phyloP scores from a whole-genome alignment of 1,140 invertebrate genomes.

The Eurytemora carolleeae region DNA sequence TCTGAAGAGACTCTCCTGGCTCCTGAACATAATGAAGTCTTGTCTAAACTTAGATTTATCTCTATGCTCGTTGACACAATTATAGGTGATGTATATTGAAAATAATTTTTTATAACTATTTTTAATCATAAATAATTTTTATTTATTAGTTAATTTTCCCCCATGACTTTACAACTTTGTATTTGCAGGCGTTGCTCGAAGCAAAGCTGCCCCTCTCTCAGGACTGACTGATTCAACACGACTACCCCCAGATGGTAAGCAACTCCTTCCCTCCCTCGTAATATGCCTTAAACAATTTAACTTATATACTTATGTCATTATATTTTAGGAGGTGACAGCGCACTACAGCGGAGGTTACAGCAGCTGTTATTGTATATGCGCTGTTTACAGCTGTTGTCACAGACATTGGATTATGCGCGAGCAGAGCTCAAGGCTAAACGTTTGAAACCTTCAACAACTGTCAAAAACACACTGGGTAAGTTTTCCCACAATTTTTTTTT shows the following conservation, averaged over 20 bases:
- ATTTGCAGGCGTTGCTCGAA: not conserved
- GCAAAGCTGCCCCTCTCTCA: conserved; percentile 17
- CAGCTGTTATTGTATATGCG: conserved; percentile 74
- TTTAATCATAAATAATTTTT: too few species aligned
- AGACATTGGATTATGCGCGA: conserved; percentile 69
- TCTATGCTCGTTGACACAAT: conserved; percentile 73
- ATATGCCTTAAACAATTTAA: too few species aligned
- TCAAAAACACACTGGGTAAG: conserved; percentile 52
- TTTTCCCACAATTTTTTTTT: conserved; percentile 7
- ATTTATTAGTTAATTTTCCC: too few species aligned
- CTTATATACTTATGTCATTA: too few species aligned
- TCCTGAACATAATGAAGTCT: conserved; percentile 72
- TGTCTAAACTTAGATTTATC: conserved; percentile 82
- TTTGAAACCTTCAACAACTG: conserved; percentile 67
- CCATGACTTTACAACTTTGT: not conserved
- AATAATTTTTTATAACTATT: too few species aligned
- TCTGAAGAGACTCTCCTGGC: conserved; percentile 17
- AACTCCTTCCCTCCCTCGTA: too few species aligned
- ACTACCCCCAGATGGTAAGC: too few species aligned
- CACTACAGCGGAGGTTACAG: conserved; percentile 43
- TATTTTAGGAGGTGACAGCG: too few species aligned
- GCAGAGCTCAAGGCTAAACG: conserved; percentile 58
- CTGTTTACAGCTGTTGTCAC: conserved; percentile 74
- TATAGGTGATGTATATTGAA: conserved; percentile 64
- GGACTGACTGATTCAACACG: conserved; percentile 18